Evolutionary conservation across 2,797 vertebrate genomes (phyloP).

Genomic region (Pseudopleuronectes americanus): DNA sequence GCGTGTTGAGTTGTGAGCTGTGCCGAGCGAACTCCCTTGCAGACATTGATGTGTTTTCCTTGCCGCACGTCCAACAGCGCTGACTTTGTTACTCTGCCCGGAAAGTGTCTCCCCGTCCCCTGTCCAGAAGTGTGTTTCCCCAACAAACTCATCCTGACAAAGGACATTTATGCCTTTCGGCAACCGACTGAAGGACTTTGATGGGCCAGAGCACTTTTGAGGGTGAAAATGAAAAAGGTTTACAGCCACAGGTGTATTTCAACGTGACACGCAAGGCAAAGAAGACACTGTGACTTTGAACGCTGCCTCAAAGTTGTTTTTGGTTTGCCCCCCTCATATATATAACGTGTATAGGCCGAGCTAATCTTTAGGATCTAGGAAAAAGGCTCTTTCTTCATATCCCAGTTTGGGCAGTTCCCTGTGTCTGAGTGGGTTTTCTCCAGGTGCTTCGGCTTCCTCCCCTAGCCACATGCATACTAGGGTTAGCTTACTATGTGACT

Average conservation of each 20-base stretch:
- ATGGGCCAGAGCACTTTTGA: conserved; percentile 20
- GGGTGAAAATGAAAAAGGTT: conserved; percentile 47
- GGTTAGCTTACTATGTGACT: too few relatives aligned
- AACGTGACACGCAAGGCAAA: too few relatives aligned
- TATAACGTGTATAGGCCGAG: conserved; percentile 19
- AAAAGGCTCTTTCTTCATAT: too few relatives aligned
- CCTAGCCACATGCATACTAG: too few relatives aligned
- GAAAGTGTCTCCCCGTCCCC: conserved; percentile 61
- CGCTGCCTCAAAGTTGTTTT: conserved; percentile 9
- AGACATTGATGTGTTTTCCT: conserved; percentile 57
- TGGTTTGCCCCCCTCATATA: conserved; percentile 20
- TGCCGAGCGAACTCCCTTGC: conserved; percentile 50
- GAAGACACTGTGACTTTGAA: too few relatives aligned
- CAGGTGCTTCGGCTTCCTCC: too few relatives aligned
- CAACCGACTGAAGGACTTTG: conserved; percentile 25
- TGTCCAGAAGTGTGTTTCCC: conserved; percentile 52
- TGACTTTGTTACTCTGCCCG: conserved; percentile 74
- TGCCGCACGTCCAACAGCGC: conserved; percentile 65
- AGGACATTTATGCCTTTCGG: conserved; percentile 45
- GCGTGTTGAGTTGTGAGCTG: conserved; percentile 44
- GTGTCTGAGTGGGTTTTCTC: too few relatives aligned
- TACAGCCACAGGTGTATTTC: conserved; percentile 7
- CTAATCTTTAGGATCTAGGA: conserved; percentile 5
- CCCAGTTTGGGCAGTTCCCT: too few relatives aligned
- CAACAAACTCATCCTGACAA: conserved; percentile 68